Conservation (phyloP, 2,888 invertebrate genomes). For the Abscondita cerata region DNA sequence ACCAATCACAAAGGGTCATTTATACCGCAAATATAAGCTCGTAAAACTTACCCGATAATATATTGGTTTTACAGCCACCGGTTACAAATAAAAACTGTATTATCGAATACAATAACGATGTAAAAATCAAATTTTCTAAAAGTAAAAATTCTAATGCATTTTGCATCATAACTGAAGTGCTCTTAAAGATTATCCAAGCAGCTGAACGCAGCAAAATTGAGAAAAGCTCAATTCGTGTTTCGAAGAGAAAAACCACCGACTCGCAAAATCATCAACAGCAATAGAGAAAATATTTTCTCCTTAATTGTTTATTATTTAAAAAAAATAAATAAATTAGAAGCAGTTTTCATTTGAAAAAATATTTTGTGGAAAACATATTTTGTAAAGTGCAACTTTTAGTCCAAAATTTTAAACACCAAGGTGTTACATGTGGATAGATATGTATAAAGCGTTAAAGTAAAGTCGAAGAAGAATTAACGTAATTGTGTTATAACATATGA, state of each 20-base stretch:
- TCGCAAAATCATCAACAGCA: conserved; percentile 21
- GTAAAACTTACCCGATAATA: conserved; percentile 18
- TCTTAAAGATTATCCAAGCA: conserved; percentile 16
- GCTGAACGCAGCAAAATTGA: conserved; percentile 18
- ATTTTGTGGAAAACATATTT: too few relatives aligned
- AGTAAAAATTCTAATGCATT: conserved; percentile 15
- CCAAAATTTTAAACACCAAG: too few relatives aligned
- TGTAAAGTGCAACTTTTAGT: too few relatives aligned
- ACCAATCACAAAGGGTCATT: conserved; percentile 31
- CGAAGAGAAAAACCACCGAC: conserved; percentile 19
- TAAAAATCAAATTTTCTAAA: neutral
- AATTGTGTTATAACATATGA: too few relatives aligned
- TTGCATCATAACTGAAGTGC: conserved; percentile 13
- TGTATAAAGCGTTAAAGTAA: too few relatives aligned
- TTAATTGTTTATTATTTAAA: too few relatives aligned
- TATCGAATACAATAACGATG: neutral
- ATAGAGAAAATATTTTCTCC: too few relatives aligned
- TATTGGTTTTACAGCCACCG: conserved; percentile 18
- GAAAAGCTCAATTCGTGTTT: conserved; percentile 3
- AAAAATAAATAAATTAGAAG: too few relatives aligned
- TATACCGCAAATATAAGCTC: conserved; percentile 23
- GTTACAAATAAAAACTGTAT: too few relatives aligned
- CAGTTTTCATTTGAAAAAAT: too few relatives aligned
- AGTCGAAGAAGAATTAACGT: too few relatives aligned
- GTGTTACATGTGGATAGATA: too few relatives aligned